A percentile compares a stretch with the other conserved stretches of the same genome.
Conservation (phyloP, 1,140 invertebrate genomes). For the Gyrodactylus bullatarudis region DNA sequence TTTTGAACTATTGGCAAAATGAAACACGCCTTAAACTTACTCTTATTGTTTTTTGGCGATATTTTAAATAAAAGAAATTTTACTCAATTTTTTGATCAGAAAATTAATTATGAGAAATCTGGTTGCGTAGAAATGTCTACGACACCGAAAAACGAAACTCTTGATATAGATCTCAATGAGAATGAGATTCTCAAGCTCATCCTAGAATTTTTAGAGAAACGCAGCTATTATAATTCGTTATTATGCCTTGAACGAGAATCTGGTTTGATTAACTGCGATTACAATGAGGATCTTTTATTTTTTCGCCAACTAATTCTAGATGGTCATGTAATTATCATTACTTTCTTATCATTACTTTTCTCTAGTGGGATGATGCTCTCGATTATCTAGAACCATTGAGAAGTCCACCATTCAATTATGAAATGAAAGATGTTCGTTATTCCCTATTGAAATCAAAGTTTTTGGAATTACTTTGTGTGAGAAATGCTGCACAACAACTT, state of each 20-base stretch:
- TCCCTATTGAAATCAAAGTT: conserved; percentile 61
- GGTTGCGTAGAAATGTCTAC: too few species aligned
- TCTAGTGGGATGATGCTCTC: conserved; percentile 72
- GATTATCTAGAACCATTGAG: conserved; percentile 82
- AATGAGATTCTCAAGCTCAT: conserved; percentile 58
- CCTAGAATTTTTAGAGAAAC: conserved; percentile 58
- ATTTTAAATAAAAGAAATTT: too few species aligned
- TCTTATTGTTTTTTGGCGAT: too few species aligned
- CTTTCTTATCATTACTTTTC: not conserved
- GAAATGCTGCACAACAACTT: not conserved
- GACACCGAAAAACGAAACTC: not conserved
- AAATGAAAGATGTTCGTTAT: conserved; percentile 37
- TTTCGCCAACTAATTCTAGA: conserved; percentile 58
- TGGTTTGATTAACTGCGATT: conserved; percentile 59
- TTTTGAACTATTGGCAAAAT: conserved; percentile 40
- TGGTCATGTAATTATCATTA: conserved; percentile 22
- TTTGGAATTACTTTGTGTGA: conserved; percentile 63
- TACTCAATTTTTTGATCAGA: too few species aligned
- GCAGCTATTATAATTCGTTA: conserved; percentile 40
- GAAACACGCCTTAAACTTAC: too few species aligned
- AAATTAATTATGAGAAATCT: too few species aligned
- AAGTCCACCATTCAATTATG: conserved; percentile 26
- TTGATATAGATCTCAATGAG: conserved; percentile 26
- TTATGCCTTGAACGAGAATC: conserved; percentile 63
- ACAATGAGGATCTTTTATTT: conserved; percentile 61